phyloP scores from a whole-genome alignment of 2,113 vertebrate genomes.

The Porphyrio hochstetteri region DNA sequence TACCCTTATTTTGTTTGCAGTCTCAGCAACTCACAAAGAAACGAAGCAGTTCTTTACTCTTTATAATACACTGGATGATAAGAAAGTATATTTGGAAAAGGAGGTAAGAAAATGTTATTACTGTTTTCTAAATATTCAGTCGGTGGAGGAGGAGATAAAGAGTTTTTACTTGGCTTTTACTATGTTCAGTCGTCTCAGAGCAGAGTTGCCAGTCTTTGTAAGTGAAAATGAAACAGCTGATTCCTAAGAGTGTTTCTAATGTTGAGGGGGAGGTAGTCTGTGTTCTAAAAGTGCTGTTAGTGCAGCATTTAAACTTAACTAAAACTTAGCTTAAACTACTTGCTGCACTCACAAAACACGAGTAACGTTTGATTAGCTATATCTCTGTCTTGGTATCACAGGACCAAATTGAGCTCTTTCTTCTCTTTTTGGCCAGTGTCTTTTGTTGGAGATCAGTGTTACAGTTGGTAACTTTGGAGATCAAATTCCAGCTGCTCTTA shows the following conservation, averaged over 20 bases:
- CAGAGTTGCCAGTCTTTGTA: background rate
- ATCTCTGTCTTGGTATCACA: background rate
- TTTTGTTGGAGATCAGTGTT: background rate
- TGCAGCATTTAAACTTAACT: background rate
- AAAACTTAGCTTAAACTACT: background rate
- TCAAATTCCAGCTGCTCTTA: background rate
- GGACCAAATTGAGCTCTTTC: background rate
- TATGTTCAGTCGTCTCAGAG: background rate
- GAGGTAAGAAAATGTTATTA: conserved; percentile 80
- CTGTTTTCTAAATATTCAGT: background rate
- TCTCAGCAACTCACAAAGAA: conserved; percentile 97
- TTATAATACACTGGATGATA: conserved; percentile 97
- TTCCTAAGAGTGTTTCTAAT: background rate
- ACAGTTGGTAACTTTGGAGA: background rate
- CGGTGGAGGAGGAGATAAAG: background rate
- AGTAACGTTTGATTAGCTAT: background rate
- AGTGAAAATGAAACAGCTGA: background rate
- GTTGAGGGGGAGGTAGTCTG: background rate
- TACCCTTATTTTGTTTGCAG: conserved; percentile 71
- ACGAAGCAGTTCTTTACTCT: conserved; percentile 99
- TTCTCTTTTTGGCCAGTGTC: background rate
- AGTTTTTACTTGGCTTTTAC: background rate
- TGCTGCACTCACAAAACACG: background rate
- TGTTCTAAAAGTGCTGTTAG: background rate
- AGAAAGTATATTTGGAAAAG: conserved; percentile 97